Base-by-base conservation (phyloP, 1,140 invertebrate species). In the Eueides isabella region DNA sequence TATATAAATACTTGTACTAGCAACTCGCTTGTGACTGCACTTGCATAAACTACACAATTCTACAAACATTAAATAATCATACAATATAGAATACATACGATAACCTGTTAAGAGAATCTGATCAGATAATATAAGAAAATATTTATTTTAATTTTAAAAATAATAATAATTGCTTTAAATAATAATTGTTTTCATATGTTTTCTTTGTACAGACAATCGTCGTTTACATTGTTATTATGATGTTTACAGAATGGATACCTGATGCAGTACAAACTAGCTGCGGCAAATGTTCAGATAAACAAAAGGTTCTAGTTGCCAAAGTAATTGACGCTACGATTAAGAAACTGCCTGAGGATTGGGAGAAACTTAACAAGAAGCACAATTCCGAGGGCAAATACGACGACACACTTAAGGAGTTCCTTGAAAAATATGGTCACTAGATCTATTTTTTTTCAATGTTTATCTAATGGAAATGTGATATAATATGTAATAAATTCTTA, bases 251-350 rank as follows among this genome's bases (percentile, higher is more conserved):
- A 68, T 63, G 33, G 69, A 63, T 79, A 1, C 33, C 74, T 19
- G 67, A 73, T 11, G 35, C 35, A 16, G 19, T 79, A 9, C 30
- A 67, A 26, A 33, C 35, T 0, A 63, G 26, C 19, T 78, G 77
- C 19, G 61, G 44, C 0, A 73, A 75, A 67, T 78, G 77, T 30
- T 66, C 77, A 5, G 73, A 75, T 16, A 72, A 68, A 1, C 77
- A 79, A 30, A 79, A 76, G 19, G 19, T 7, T 5, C 62, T 76
- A 30, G 23, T 79, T 1, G 71, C 67, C 0, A 71, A 67, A 26
- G 31, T 73, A 16, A 71, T 79, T 16, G 63, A 64, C n/a, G 77
- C 74, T 19, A 38, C 23, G 1, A 62, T 67, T 7, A 63, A 76
- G 5, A 72, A 76, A 41, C 23, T 73, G 11, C 48, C 77, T 0